Evolutionary conservation across 2,113 vertebrate genomes (phyloP), one percentile per base, ranked within the genome.

Genomic region (Tichodroma muraria): DNA sequence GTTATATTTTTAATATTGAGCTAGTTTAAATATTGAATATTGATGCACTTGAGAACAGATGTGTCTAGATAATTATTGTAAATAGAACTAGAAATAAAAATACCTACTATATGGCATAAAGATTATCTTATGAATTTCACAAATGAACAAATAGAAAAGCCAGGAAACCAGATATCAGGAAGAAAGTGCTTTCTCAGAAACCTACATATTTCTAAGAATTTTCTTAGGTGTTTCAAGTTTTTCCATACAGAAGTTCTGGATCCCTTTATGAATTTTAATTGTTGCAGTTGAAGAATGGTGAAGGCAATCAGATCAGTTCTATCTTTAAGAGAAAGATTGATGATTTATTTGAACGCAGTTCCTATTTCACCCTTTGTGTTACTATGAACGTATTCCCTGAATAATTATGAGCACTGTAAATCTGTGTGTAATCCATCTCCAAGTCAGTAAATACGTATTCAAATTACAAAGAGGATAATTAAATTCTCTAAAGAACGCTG

Each of bases 11-110:
- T 80, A 90, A 70, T 88, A 85, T 79, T 85, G 57, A 72, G 42
- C 70, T 93, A 76, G 59, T 94, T 92, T 94, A 85, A 82, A 87
- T 89, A 81, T 68, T 92, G 75, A 89, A 80, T 35, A 50, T 54
- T 49, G 81, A 42, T 80, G 66, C 38, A 35, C 40, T 94, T 38
- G 17, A 91, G 54, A 70, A 70, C 68, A 91, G 82, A 89, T 88
- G 71, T 80, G 60, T 25, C 79, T 80, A 88, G 24, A 90, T 80
- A 60, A 85, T 83, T 83, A 89, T 10, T 85, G 59, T 75, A 85
- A 89, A 78, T 35, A 91, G 64, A 93, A 91, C 64, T 59, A 91
- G 60, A 60, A 83, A 65, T 52, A 76, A 88, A 85, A 76, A 78
- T 65, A 64, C 15, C 10, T 91, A 89, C 88, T 78, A 49, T 63